Evolutionary conservation across 2,797 vertebrate species (phyloP), one percentile per base, ranked within the genome.

Genomic region (Malacoraja senta): DNA sequence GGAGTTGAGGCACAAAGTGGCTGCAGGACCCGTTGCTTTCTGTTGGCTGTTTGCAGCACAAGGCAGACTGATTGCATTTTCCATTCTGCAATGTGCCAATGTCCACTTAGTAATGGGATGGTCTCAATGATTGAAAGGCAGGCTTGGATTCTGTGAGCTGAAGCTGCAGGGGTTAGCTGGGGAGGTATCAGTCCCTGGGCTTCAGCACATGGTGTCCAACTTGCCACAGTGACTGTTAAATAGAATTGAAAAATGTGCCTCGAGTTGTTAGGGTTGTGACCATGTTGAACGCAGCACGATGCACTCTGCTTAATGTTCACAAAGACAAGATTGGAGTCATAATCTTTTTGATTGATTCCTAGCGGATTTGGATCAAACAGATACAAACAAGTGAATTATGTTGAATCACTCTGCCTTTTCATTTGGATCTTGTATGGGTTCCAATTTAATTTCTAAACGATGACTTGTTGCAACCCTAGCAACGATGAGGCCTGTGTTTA

Each of bases 11-110:
- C 13, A 58, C n/a, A 19, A 65, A 65, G 19, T 65, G 61, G 84
- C 84, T 88, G 84, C 61, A 68, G 84, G 84, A 88, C 61, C 84
- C 65, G 61, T 65, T 35, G 61, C 32, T 86, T 65, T 86, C 83
- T 32, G 6, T 32, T 65, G 61, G n/a, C 84, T 88, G 58, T 32
- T 88, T n/a, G n/a, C n/a, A 68, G 58, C 58, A 86, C 58, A 86
- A 26, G 81, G 53, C 81, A 84, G 53, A 84, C 81, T 86, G 84
- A 35, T 68, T 21, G 35, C 29, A n/a, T 84, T 84, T 84, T 61
- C 81, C 53, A n/a, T 84, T 63, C 58, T 84, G 81, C 58, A 32
- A 17, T 65, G 1, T 88, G 9, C 17, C n/a, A 8, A 8, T 88
- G 61, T 63, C n/a, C 17, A 88, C 29, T 63, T 86, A n/a, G 61